A percentile compares a stretch with the other conserved stretches of the same genome.
Conservation (phyloP, 1,140 invertebrate genomes). For the Wiebesia pumilae region DNA sequence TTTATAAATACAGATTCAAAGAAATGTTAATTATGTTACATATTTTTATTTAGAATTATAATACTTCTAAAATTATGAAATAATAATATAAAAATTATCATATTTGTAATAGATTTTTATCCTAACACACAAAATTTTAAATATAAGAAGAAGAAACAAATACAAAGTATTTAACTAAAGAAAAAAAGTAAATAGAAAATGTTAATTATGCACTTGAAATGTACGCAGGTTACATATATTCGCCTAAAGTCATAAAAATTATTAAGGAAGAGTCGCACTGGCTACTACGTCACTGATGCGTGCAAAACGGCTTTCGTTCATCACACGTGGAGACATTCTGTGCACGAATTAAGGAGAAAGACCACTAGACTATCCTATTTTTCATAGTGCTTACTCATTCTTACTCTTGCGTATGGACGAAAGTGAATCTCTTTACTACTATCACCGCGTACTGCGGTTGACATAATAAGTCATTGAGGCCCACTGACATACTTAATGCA, state of each 20-base stretch:
- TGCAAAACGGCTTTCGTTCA: background rate
- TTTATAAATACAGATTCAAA: too few relatives aligned
- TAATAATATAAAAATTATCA: too few relatives aligned
- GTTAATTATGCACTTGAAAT: background rate
- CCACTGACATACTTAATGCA: conserved; percentile 67
- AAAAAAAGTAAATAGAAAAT: too few relatives aligned
- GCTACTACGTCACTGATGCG: background rate
- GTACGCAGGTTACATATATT: background rate
- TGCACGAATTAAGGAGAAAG: background rate
- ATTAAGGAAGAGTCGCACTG: background rate
- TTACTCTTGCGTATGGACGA: conserved; percentile 52
- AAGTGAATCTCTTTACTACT: conserved; percentile 69
- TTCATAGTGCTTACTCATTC: background rate
- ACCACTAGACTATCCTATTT: background rate
- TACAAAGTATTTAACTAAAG: too few relatives aligned
- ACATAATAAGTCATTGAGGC: conserved; percentile 66
- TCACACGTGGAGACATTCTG: background rate
- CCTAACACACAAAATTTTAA: too few relatives aligned
- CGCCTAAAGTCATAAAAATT: background rate
- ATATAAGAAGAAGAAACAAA: too few relatives aligned
- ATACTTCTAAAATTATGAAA: too few relatives aligned
- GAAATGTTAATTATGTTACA: too few relatives aligned
- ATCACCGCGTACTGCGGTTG: conserved; percentile 56
- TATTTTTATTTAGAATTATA: too few relatives aligned
- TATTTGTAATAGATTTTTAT: too few relatives aligned